Conservation (phyloP, 2,797 vertebrate genomes). For the Euphonia xanthogaster region DNA sequence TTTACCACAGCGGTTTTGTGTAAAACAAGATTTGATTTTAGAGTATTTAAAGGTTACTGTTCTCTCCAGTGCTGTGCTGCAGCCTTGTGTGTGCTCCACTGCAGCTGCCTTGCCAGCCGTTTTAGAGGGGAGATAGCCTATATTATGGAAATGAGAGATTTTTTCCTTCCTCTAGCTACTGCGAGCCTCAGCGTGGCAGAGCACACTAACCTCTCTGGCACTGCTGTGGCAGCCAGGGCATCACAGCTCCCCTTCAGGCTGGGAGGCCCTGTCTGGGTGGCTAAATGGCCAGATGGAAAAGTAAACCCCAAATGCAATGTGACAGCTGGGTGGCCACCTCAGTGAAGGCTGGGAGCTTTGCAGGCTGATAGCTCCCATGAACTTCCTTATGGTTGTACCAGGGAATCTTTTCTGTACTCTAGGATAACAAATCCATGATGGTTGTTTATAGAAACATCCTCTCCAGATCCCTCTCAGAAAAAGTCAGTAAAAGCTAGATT, state of each 20-base stretch:
- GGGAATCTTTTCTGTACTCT: background rate
- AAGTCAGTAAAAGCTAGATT: background rate
- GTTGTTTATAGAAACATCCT: background rate
- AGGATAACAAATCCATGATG: background rate
- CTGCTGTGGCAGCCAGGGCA: background rate
- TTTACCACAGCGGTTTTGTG: conserved; percentile 31
- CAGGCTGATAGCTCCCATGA: background rate
- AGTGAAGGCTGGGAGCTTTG: background rate
- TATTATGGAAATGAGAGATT: background rate
- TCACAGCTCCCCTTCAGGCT: background rate
- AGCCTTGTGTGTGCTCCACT: background rate
- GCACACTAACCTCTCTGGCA: background rate
- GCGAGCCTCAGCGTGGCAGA: accelerated
- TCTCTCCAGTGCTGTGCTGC: conserved; percentile 11
- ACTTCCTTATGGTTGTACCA: background rate
- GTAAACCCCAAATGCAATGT: background rate
- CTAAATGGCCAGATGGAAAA: background rate
- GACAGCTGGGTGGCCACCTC: background rate
- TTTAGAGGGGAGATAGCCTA: background rate
- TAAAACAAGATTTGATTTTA: conserved; percentile 64
- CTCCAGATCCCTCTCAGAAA: background rate
- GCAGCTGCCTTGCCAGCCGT: background rate
- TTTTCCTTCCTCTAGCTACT: background rate
- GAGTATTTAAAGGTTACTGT: conserved; percentile 35
- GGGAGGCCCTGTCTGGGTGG: background rate